Evolutionary conservation across 2,888 invertebrate species (phyloP), one percentile per base, ranked within the genome.

Genomic region (Agonopterix subpropinquella): DNA sequence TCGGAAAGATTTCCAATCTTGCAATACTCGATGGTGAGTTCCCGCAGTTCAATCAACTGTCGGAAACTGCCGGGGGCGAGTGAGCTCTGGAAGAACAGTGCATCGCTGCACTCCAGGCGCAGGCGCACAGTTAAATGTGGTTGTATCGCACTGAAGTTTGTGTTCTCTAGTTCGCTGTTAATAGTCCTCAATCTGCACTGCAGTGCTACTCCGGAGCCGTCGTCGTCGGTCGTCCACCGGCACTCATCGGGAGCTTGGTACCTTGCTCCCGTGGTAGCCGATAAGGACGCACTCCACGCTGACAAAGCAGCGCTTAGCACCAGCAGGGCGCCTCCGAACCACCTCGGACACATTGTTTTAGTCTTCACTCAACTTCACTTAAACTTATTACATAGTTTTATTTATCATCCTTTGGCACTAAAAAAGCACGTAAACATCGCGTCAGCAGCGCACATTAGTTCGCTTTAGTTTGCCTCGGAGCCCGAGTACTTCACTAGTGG

Each of bases 211-310:
- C 90, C 90, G 57, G 91, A 90, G 64, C 90, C 92, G 64, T 90
- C 90, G 66, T 90, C 90, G 69, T 92, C 92, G 56, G 92, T 91
- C 61, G 93, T 91, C 94, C 94, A 94, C 67, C 93, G 92, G 87
- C 94, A 94, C 80, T 94, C 94, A 80, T 94, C 94, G 58, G 94
- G 94, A 64, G 94, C 94, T 73, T 94, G 93, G 80, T 94, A 94
- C 56, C 93, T 91, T 73, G 93, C 80, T 53, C 87, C 86, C 41
- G 81, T 81, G 52, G 80, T 83, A 45, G 85, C 87, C 65, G 86
- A 88, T 65, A 89, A 72, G 56, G 88, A 89, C 54, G 87, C 87
- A 72, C 81, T 73, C 73, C 73, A 77, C 62, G 78, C 81, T 55
- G 80, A 76, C 64, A 78, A 65, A 62, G 76, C 71, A 56, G 77